phyloP scores from a whole-genome alignment of 2,113 vertebrate genomes.

The Cyanoderma ruficeps region DNA sequence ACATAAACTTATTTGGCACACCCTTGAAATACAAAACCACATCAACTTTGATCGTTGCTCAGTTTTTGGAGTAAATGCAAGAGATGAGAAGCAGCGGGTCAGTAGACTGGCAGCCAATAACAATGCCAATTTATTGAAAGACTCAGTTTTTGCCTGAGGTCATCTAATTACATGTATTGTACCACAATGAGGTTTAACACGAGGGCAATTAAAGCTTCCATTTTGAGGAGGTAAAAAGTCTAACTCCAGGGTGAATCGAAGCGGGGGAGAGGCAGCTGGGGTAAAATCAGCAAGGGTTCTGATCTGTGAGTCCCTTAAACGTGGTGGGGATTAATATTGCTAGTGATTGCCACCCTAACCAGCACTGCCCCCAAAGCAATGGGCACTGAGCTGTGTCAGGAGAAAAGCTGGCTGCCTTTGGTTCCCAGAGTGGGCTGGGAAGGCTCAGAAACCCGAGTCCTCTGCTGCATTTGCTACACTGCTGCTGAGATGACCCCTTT shows the following conservation, averaged over 20 bases:
- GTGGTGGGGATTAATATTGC: neutral
- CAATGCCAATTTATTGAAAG: constrained; percentile 8
- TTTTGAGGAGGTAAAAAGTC: neutral
- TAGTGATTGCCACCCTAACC: neutral
- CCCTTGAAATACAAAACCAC: neutral
- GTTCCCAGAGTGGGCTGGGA: neutral
- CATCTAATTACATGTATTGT: neutral
- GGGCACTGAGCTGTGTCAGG: neutral
- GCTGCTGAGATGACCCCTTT: neutral
- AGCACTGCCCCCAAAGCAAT: rapidly evolving
- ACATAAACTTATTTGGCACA: constrained; percentile 2
- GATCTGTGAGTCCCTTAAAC: neutral
- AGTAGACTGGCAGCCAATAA: neutral
- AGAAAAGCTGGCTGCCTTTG: neutral
- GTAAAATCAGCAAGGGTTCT: neutral
- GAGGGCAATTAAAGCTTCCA: constrained; percentile 22
- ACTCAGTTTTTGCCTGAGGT: neutral
- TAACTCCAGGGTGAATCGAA: neutral
- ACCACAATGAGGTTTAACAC: neutral
- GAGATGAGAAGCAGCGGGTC: neutral
- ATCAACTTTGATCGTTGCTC: neutral
- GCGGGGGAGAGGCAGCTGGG: neutral
- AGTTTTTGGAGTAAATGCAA: neutral
- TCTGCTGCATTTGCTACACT: neutral
- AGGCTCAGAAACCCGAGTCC: neutral